Base-by-base conservation (phyloP, 2,797 vertebrate species). In the Spea hammondii region DNA sequence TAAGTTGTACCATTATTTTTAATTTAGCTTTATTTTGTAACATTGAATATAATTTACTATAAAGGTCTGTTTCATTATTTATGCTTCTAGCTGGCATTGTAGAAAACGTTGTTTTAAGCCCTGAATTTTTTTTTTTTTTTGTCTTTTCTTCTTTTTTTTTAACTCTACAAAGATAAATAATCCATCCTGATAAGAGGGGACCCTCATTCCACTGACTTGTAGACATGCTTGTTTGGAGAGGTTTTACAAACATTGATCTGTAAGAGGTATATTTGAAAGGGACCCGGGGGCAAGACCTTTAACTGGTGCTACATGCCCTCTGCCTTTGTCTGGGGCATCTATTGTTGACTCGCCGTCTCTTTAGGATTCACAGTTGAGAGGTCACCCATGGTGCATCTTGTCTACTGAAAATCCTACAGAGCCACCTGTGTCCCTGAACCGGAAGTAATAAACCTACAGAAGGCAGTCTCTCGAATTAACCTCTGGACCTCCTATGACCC, bases 401-500 rank as follows among this genome's bases (percentile, higher is more conserved):
- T 81, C 79, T 81, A 55, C 13, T 60, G 14, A 54, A 46, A 60
- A 68, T 64, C 68, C 74, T 72, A 67, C 17, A 13, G 5, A 53
- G 69, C 79, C 74, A 76, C 79, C 65, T 77, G 79, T 5, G 47
- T 57, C 62, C 49, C 9, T 69, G 5, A 13, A 81, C 79, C 74
- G 73, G 79, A 81, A 81, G 79, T 77, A 81, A 81, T 81, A 81
- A 81, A 68, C 70, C 32, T 51, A n/a, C 70, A 66, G 74, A 77
- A 77, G 13, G 62, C 55, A n/a, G 65, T 47, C 70, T 62, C 70
- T 49, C 44, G 55, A 54, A 77, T 81, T 81, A 77, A 81, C 79
- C 79, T 54, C 51, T 57, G 53, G 53, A 68, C 79, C 70, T 13
- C 8, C 6, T 5, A 4, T 49, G 79, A 81, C 79, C 79, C 55